Evolutionary conservation across 2,797 vertebrate genomes (phyloP).

Genomic region (Salmo trutta): DNA sequence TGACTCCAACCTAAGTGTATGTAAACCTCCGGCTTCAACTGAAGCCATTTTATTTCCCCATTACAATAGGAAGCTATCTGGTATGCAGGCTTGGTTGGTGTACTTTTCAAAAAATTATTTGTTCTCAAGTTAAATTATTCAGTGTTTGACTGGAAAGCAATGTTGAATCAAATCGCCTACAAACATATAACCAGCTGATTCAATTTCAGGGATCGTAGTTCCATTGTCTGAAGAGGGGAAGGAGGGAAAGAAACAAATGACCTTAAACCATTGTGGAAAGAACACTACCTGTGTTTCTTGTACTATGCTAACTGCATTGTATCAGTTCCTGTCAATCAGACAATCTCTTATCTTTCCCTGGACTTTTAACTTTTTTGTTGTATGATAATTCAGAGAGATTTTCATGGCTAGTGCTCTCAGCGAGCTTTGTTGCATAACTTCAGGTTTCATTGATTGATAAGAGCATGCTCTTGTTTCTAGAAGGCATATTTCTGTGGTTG

Average conservation of each 20-base stretch:
- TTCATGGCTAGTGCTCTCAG: conserved; percentile 29
- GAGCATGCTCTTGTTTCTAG: conserved; percentile 46
- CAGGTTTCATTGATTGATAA: conserved; percentile 59
- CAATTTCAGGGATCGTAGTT: conserved; percentile 40
- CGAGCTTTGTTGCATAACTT: conserved; percentile 58
- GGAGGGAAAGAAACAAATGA: conserved; percentile 52
- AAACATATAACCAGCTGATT: conserved; percentile 51
- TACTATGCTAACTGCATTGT: conserved; percentile 29
- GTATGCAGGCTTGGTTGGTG: conserved; percentile 12
- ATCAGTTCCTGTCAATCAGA: conserved; percentile 43
- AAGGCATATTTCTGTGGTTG: conserved; percentile 55
- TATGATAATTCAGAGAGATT: conserved; percentile 59
- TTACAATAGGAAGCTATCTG: conserved; percentile 20
- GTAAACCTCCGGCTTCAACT: too few relatives aligned
- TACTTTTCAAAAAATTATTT: conserved; percentile 26
- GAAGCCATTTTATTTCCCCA: conserved; percentile 50
- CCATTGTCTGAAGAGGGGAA: conserved; percentile 23
- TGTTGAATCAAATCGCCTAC: conserved; percentile 21
- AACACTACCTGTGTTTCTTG: conserved; percentile 32
- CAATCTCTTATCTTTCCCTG: conserved; percentile 53
- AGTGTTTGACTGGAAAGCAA: conserved; percentile 12
- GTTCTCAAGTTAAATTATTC: conserved; percentile 7
- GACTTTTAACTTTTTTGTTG: conserved; percentile 51
- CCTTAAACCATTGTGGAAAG: conserved; percentile 39
- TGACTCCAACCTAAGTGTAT: too few relatives aligned